These are phyloP conservation scores for Paracentrotus lividus DNA, from an alignment of 53 echinoderm and acorn worm species.

Conservation along the genomic window DNA sequence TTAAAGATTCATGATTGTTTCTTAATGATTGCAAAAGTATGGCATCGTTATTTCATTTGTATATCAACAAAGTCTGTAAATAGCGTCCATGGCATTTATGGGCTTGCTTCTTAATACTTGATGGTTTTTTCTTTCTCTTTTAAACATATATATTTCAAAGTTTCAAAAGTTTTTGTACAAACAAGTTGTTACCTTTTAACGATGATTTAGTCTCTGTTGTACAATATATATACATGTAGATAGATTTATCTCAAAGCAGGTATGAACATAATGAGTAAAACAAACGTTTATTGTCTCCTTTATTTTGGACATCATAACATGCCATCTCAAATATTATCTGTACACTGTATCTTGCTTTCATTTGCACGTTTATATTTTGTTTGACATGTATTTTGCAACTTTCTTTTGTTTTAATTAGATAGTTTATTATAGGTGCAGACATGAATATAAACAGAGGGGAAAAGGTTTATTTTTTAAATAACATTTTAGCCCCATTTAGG, in stretches of 20 bases:
- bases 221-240: no score
- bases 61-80: slow-evolving; percentile 18
- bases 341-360: slow-evolving; percentile 32
- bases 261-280: slow-evolving; percentile 18
- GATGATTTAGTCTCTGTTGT: background rate
- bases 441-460: slow-evolving; percentile 39
- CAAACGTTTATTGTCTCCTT: background rate
- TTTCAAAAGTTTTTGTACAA: no score
- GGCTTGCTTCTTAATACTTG: background rate
- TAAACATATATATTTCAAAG: no score
- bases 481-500: no score
- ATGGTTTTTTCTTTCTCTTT: background rate
- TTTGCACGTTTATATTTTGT: slow-evolving; percentile 40
- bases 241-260: slow-evolving; percentile 22
- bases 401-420: slow-evolving; percentile 25
- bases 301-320: slow-evolving; percentile 36
- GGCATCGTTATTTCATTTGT: slow-evolving; percentile 37
- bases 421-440: slow-evolving; percentile 15
- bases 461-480: no score
- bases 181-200: background rate
- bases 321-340: background rate
- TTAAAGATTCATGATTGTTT: slow-evolving; percentile 40
- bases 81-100: background rate
- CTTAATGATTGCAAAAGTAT: slow-evolving; percentile 26
- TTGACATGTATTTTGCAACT: slow-evolving; percentile 20